phyloP scores from a whole-genome alignment of 2,888 invertebrate genomes.

The Epiperipatus broadwayi region DNA sequence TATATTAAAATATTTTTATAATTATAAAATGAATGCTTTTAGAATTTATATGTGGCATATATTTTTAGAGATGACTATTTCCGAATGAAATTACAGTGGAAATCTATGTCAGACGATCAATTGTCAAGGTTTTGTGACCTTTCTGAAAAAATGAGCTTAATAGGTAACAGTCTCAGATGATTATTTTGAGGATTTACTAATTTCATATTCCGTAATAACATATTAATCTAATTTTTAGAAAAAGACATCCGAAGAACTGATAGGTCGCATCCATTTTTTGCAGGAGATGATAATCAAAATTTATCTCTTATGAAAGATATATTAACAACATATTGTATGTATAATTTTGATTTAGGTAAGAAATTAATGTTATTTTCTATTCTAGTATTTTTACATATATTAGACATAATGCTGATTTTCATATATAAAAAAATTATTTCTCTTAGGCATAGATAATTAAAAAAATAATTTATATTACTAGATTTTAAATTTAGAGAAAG shows the following conservation, averaged over 20 bases:
- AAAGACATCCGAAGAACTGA: conserved; percentile 96
- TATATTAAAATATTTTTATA: too few relatives aligned
- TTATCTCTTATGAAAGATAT: conserved; percentile 65
- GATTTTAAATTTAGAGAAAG: too few relatives aligned
- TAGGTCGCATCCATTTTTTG: conserved; percentile 65
- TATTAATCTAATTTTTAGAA: conserved; percentile 40
- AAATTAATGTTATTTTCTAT: not conserved
- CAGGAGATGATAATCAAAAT: conserved; percentile 83
- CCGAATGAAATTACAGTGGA: conserved; percentile 91
- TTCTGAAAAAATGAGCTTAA: conserved; percentile 72
- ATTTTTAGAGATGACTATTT: conserved; percentile 55
- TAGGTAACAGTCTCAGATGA: too few relatives aligned
- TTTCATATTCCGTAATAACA: not conserved
- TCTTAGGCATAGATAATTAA: too few relatives aligned
- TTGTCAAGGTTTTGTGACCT: conserved; percentile 69
- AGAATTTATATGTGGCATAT: too few relatives aligned
- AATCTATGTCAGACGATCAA: conserved; percentile 64
- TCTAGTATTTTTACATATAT: too few relatives aligned
- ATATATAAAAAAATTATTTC: too few relatives aligned
- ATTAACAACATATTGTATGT: conserved; percentile 96
- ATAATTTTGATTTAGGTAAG: conserved; percentile 77
- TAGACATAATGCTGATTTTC: not conserved
- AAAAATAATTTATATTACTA: too few relatives aligned
- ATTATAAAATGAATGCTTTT: not conserved
- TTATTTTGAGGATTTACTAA: not conserved